A percentile compares a stretch with the other conserved stretches of the same genome.
phyloP scores from a whole-genome alignment of 2,113 vertebrate genomes.

The Chrysochloris asiatica region DNA sequence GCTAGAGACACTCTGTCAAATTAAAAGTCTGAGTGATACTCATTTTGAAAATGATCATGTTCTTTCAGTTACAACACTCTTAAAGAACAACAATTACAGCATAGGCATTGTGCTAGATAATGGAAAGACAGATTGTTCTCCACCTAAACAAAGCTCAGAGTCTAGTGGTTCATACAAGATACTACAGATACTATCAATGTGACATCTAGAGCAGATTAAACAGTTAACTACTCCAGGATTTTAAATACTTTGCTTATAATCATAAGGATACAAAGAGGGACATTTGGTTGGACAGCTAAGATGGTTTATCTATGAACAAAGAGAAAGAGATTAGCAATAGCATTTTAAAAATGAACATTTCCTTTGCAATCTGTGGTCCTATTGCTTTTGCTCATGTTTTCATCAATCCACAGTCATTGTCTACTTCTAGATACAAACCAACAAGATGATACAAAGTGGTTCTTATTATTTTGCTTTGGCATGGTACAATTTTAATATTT shows the following conservation, averaged over 20 bases:
- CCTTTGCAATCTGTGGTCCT: background rate
- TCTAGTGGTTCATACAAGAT: too few relatives aligned
- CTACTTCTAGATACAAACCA: background rate
- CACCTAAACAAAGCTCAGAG: too few relatives aligned
- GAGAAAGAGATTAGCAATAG: background rate
- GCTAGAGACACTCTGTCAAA: background rate
- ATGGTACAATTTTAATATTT: constrained; percentile 34
- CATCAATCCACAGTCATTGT: background rate
- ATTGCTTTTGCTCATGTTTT: constrained; percentile 24
- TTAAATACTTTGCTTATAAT: too few relatives aligned
- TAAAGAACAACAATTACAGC: too few relatives aligned
- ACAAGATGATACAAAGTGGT: background rate
- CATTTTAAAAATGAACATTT: background rate
- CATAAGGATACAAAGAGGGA: too few relatives aligned
- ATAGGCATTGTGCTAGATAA: too few relatives aligned
- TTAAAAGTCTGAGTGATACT: background rate
- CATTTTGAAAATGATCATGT: background rate
- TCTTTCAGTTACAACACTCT: too few relatives aligned
- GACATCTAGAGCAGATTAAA: too few relatives aligned
- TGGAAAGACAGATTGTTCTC: too few relatives aligned
- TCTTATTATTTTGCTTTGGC: constrained; percentile 14
- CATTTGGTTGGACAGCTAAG: too few relatives aligned
- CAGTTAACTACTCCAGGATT: too few relatives aligned
- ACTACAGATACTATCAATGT: too few relatives aligned
- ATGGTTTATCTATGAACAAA: background rate